Base-by-base conservation (phyloP, 2,888 invertebrate species). In the Phengaris alcon region DNA sequence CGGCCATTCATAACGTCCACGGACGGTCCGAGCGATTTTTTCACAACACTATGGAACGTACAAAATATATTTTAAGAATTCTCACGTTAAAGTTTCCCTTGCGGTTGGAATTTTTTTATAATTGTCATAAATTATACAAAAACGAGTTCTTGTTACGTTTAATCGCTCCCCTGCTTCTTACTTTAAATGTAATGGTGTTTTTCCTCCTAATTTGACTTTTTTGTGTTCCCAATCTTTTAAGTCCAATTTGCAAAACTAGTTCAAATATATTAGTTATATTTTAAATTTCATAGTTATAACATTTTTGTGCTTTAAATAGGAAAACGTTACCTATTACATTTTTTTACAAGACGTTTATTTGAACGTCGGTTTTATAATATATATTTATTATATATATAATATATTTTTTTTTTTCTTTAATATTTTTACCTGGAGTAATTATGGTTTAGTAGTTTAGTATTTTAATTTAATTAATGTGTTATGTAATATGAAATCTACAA, bases 1-100 rank as follows among this genome's bases (percentile, higher is more conserved):
- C 86, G 82, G 83, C 88, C 90, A 90, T 91, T 89, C 89, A 89
- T 90, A 88, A 90, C 88, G 85, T 79, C 82, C 86, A 84, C 86
- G 86, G 86, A 83, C 84, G 83, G 88, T 86, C 88, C 87, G 83
- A 85, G 84, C 87, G 84, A 87, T 89, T 90, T 89, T 88, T 89
- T 89, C 87, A 78, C 81, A 82, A 81, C 82, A 82, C 82, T 80
- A n/a, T n/a, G 68, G 68, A 79, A 78, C 84, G 78, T 81, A 84
- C 85, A 83, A 84, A 84, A 86, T 86, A 87, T 85, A 85, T 87
- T 87, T 86, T 82, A 85, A 87, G 84, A 86, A 87, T 83, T 82
- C 80, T 81, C 79, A 80, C 78, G 78, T 81, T 81, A 82, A 86
- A 85, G 84, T 84, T 83, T 82, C 78, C 77, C 81, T 79, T 76